Conservation (phyloP, 2,888 invertebrate genomes). For the Pycnomerus fuliginosus region DNA sequence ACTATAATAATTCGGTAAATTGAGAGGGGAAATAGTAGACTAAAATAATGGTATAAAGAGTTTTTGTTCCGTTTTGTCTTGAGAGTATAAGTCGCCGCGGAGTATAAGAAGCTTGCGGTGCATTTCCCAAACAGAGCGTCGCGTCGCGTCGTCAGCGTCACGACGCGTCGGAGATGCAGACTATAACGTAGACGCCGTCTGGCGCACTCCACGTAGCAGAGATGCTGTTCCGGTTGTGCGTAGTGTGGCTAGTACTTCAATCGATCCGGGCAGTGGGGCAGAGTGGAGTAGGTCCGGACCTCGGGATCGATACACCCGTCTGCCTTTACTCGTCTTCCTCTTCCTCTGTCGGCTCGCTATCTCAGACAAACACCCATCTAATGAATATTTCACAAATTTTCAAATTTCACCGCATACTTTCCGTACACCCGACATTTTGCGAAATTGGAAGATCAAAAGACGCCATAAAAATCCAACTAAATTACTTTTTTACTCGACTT, state of each 20-base stretch:
- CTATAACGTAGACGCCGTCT: conserved; percentile 19
- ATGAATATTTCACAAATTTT: too few species aligned
- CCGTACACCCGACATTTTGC: too few species aligned
- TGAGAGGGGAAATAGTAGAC: too few species aligned
- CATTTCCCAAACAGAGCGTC: conserved; percentile 22
- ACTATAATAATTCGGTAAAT: too few species aligned
- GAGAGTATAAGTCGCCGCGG: conserved; percentile 10
- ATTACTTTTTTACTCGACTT: too few species aligned
- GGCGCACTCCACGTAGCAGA: conserved; percentile 20
- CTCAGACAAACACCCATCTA: too few species aligned
- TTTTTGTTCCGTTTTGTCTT: too few species aligned
- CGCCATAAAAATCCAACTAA: too few species aligned
- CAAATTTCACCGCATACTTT: too few species aligned
- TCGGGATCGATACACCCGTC: conserved; percentile 31
- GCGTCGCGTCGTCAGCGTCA: conserved; percentile 13
- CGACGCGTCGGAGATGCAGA: conserved; percentile 21
- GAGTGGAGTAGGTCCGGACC: conserved; percentile 32
- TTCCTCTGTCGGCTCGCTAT: conserved; percentile 12
- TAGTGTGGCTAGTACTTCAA: conserved; percentile 22
- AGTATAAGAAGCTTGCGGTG: conserved; percentile 7
- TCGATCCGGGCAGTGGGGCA: conserved; percentile 31
- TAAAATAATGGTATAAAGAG: too few species aligned
- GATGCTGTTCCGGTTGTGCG: conserved; percentile 26
- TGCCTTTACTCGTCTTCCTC: conserved; percentile 18
- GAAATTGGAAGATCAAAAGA: too few species aligned